Percentiles rank a stretch among this genome's conserved stretches.
Conservation (phyloP, 2,797 vertebrate genomes). For the Pelochelys cantorii region DNA sequence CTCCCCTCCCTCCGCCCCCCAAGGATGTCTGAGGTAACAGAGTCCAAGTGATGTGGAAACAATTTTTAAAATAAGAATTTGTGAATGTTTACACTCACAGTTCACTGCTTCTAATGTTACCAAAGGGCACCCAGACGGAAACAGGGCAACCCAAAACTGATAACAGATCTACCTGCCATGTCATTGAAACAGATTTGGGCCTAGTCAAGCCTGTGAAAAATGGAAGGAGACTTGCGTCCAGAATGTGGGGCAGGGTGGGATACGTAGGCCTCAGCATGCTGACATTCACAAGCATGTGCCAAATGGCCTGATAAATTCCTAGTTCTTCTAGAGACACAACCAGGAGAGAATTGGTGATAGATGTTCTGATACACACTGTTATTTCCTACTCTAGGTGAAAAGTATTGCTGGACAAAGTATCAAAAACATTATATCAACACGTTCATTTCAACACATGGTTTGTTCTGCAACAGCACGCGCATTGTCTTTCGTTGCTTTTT, state of each 20-base stretch:
- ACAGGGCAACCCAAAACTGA: fast-evolving
- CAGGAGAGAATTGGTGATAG: not conserved
- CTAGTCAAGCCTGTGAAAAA: not conserved
- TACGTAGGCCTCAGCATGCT: too few species aligned
- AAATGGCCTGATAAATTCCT: not conserved
- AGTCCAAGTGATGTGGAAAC: not conserved
- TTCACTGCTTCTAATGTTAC: not conserved
- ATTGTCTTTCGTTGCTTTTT: too few species aligned
- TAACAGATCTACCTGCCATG: not conserved
- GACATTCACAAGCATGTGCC: not conserved
- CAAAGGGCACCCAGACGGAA: fast-evolving
- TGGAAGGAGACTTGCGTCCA: not conserved
- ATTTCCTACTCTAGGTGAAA: not conserved
- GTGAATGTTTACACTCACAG: fast-evolving
- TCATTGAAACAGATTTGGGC: not conserved
- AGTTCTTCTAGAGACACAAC: not conserved
- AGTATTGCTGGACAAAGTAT: not conserved
- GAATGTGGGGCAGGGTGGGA: not conserved
- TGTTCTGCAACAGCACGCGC: not conserved
- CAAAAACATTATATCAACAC: not conserved
- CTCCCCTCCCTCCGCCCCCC: not conserved
- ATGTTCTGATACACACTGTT: not conserved
- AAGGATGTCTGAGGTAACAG: not conserved
- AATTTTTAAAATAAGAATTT: not conserved
- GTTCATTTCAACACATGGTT: not conserved